Base-by-base conservation (phyloP, 2,113 vertebrate species). In the Sterna hirundo region DNA sequence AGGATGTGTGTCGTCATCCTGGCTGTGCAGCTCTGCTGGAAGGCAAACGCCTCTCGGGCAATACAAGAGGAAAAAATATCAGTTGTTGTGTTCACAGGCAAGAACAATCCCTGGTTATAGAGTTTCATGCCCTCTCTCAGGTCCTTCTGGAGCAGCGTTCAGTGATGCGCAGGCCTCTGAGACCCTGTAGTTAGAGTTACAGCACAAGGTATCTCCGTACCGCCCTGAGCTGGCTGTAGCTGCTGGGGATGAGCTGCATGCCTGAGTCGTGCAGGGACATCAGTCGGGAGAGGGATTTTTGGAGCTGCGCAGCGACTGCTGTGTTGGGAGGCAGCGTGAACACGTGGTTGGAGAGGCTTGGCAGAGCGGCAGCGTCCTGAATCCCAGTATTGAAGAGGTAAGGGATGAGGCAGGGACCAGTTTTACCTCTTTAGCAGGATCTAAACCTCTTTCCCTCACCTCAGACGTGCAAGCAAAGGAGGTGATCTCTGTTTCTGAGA, bases 171-270 rank as follows among this genome's bases (percentile, higher is more conserved):
- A 80, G 58, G 30, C 7, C 54, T 79, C 21, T 14, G 30, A 77
- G 30, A 74, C 34, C 19, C 30, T 22, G 17, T 25, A 15, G 9
- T 25, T 17, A 9, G 25, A 20, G 14, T 40, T 26, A 22, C 1
- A 9, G 62, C 25, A 8, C 49, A 19, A 0, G 2, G 10, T 60
- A 5, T 3, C 34, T 68, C 20, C 21, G 6, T 64, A 36, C 11
- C 2, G 0, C 13, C 34, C 57, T 1, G 3, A 36, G 40, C 3
- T 68, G 83, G 42, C 90, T 72, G 16, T 47, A 61, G 51, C 66
- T 7, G 6, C 58, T 76, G 4, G 9, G 32, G 22, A 30, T 54
- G 49, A 83, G 54, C 66, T 46, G 3, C 0, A 0, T 58, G 40
- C 13, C 1, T 1, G 5, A 57, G 40, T 38, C 2, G 2, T 47